These are phyloP conservation scores for Lamellibrachia columna DNA, from an alignment of 2,888 invertebrate species.

Conservation along the genomic window DNA sequence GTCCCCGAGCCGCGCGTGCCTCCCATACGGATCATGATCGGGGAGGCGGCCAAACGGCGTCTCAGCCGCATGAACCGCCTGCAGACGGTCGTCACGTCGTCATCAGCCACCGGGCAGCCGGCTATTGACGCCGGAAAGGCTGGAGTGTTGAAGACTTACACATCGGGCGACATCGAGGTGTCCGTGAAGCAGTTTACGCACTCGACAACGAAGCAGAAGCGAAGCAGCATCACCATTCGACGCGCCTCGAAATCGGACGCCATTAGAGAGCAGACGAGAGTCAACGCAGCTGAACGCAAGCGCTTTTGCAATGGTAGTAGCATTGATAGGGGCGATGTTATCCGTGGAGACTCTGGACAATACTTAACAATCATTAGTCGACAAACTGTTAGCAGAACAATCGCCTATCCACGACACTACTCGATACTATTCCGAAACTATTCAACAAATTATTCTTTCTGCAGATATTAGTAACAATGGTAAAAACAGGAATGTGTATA, in stretches of 20 bases:
- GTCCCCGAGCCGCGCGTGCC: neutral
- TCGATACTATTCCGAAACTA: neutral
- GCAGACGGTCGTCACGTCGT: neutral
- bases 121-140: neutral
- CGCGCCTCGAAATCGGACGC: neutral
- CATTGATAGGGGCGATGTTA: neutral
- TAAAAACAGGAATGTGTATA: neutral
- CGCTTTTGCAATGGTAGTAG: neutral
- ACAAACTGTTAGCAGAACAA: neutral
- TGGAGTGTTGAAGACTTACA: neutral
- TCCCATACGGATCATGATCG: neutral
- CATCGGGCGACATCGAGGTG: neutral
- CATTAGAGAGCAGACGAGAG: neutral
- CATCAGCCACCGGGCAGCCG: neutral
- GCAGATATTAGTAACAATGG: neutral
- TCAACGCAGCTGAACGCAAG: neutral
- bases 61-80: conserved; percentile 4
- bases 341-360: neutral
- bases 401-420: neutral
- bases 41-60: neutral
- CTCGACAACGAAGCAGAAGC: conserved; percentile 11
- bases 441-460: neutral
- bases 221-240: neutral
- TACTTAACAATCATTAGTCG: neutral
- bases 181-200: conserved; percentile 5